phyloP scores from a whole-genome alignment of 2,888 invertebrate species.

The Chironomus tentans region DNA sequence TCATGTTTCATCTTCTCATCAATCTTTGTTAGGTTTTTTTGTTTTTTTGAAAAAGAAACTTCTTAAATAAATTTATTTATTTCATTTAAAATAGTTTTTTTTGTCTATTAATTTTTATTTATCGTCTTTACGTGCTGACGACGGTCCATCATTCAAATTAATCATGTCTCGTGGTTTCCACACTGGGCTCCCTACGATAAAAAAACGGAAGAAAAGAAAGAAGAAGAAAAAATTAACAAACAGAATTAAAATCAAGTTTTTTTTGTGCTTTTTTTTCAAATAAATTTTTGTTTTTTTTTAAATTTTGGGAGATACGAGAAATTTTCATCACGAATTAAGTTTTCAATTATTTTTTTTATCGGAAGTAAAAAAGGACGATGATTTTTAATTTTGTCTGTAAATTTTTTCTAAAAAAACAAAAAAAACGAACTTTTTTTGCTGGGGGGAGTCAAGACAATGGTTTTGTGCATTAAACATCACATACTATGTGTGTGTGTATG shows the following conservation, averaged over 20 bases:
- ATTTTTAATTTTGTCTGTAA: constrained; percentile 8
- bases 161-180: constrained; percentile 93
- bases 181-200: constrained; percentile 79
- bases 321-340: background rate
- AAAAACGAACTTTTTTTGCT: background rate
- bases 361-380: background rate
- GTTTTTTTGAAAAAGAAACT: constrained; percentile 15
- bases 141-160: constrained; percentile 49
- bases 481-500: background rate
- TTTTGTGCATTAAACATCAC: background rate
- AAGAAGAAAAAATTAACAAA: constrained; percentile 29
- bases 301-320: constrained; percentile 11
- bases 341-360: constrained; percentile 13
- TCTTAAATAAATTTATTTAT: background rate
- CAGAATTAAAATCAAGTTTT: constrained; percentile 28
- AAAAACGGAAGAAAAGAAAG: constrained; percentile 43
- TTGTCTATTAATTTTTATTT: constrained; percentile 32
- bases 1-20: constrained; percentile 22
- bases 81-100: constrained; percentile 13
- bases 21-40: constrained; percentile 1
- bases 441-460: too few relatives aligned
- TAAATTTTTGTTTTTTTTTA: constrained; percentile 27
- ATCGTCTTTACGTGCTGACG: constrained; percentile 46
- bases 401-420: background rate
- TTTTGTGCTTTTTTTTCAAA: constrained; percentile 25